Conservation (phyloP, 1,140 invertebrate genomes). For the Orius insidiosus region DNA sequence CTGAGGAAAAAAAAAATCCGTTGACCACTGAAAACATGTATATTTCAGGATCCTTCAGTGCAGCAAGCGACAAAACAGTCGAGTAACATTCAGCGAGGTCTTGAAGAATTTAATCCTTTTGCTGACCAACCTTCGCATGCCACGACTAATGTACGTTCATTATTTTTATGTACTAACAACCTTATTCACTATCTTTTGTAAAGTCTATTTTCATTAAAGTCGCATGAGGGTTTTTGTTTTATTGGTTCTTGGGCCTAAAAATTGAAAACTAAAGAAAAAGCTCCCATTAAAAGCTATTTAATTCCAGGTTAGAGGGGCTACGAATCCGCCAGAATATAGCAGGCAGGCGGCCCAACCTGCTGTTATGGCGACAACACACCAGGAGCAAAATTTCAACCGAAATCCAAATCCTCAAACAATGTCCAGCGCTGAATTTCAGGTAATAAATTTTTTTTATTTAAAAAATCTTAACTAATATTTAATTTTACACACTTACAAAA, state of each 20-base stretch:
- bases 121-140: conserved; percentile 41
- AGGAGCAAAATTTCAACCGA: conserved; percentile 35
- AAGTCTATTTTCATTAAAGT: too few relatives aligned
- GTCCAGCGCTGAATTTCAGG: conserved; percentile 52
- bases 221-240: too few relatives aligned
- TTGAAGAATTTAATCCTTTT: conserved; percentile 91
- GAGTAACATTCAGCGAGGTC: conserved; percentile 46
- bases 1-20: too few relatives aligned
- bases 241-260: too few relatives aligned
- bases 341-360: conserved; percentile 36
- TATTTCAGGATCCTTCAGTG: conserved; percentile 72
- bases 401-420: conserved; percentile 34
- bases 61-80: conserved; percentile 61
- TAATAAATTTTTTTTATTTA: conserved; percentile 20
- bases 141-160: conserved; percentile 18
- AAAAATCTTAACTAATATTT: conserved; percentile 4
- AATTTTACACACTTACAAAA: conserved; percentile 1
- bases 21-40: not conserved
- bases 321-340: conserved; percentile 24
- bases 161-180: not conserved
- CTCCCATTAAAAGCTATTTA: too few relatives aligned
- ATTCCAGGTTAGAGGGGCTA: conserved; percentile 21
- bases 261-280: too few relatives aligned
- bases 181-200: not conserved
- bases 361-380: conserved; percentile 44